phyloP scores from a whole-genome alignment of 2,888 invertebrate species.

The Helicoverpa assulta region DNA sequence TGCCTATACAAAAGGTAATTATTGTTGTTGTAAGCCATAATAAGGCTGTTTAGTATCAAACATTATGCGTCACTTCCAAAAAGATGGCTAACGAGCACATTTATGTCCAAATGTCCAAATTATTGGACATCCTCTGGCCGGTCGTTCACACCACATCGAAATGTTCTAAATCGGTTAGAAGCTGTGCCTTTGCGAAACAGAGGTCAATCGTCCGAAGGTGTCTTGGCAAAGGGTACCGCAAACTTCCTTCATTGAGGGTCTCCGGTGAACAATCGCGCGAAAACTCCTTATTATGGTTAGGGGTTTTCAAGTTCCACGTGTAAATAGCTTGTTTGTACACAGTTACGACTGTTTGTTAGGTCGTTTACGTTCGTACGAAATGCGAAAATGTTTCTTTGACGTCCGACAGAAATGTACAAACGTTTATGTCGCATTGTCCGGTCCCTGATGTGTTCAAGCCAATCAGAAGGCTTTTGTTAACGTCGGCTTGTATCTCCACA shows the following conservation, averaged over 20 bases:
- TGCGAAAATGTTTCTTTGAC: slow-evolving; percentile 79
- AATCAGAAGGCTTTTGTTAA: slow-evolving; percentile 74
- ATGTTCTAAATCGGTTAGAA: slow-evolving; percentile 71
- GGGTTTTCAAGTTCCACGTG: slow-evolving; percentile 61
- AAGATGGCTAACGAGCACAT: slow-evolving; percentile 79
- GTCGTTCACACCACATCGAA: slow-evolving; percentile 74
- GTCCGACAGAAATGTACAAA: slow-evolving; percentile 76
- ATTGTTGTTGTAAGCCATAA: slow-evolving; percentile 66
- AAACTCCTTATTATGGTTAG: slow-evolving; percentile 66
- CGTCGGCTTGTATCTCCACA: slow-evolving; percentile 71
- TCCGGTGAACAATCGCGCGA: slow-evolving; percentile 65
- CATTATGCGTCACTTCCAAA: slow-evolving; percentile 75
- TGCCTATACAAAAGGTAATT: slow-evolving; percentile 58
- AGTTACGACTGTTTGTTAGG: slow-evolving; percentile 83
- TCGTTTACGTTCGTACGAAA: slow-evolving; percentile 73
- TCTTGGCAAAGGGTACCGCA: slow-evolving; percentile 54
- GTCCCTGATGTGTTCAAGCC: slow-evolving; percentile 72
- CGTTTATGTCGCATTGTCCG: slow-evolving; percentile 85
- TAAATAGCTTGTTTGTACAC: slow-evolving; percentile 73
- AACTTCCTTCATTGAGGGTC: slow-evolving; percentile 52
- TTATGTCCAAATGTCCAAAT: slow-evolving; percentile 80
- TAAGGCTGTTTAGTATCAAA: slow-evolving; percentile 70
- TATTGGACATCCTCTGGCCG: slow-evolving; percentile 71
- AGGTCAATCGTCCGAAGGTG: slow-evolving; percentile 56
- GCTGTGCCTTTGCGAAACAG: slow-evolving; percentile 51